Base-by-base conservation (phyloP, 2,113 vertebrate species). In the Platysternon megacephalum region DNA sequence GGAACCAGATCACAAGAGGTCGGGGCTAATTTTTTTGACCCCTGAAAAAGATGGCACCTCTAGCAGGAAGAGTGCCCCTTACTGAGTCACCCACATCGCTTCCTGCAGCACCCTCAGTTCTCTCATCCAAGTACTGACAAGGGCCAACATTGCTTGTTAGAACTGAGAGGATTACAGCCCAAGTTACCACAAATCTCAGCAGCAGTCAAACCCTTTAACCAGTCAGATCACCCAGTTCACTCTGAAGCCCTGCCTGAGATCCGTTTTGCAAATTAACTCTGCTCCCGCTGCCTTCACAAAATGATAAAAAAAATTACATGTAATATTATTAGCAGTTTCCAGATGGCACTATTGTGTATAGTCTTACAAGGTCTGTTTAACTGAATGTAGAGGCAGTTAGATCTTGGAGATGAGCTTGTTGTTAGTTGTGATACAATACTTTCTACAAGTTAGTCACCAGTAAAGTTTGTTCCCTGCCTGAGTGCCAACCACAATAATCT, bases 401-500 rank as follows among this genome's bases (percentile, higher is more conserved):
- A 96, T 94, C 94, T 48, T 84, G 90, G 74, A 96, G 86, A 8
- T 82, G 2, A 6, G 94, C 84, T 91, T 91, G 91, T 85, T 5
- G 9, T 96, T 96, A 95, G 51, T 2, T 0, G 82, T 13, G 56
- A 58, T 58, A 58, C 28, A 58, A 14, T 58, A 29, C 56, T 58
- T 58, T 86, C 81, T 83, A 95, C 79, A 55, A 87, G 89, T 88
- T 85, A 44, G 6, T 76, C 72, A 24, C 22, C 22, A 94, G 95
- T 82, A 82, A 94, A 96, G 94, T 95, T 96, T 96, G 79, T 91
- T 76, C 29, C 24, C 93, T 95, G 86, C 88, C 86, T 95, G 95
- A 95, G 96, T 97, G 83, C 85, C 44, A 90, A 87, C 86, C 91
- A 42, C 76, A 94, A 44, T 84, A 55, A 39, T 95, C 87, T 94